phyloP scores from a whole-genome alignment of 2,797 vertebrate genomes.

The Xyrichtys novacula region DNA sequence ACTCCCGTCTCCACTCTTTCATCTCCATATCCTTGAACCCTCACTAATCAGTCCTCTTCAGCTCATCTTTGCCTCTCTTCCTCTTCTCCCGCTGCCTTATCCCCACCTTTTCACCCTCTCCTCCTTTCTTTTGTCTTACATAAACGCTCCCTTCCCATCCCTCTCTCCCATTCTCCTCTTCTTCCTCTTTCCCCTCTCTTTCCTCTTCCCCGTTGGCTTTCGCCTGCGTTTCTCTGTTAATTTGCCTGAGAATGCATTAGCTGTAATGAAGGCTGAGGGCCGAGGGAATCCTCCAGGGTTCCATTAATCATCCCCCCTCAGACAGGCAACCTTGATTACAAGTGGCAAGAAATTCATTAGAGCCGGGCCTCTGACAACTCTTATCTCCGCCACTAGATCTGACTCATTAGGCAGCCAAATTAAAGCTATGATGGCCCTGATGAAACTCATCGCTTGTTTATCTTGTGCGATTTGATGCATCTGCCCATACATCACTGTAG shows the following conservation, averaged over 20 bases:
- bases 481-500: slow-evolving; percentile 90
- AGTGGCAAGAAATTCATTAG: slow-evolving; percentile 99
- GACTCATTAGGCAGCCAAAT: slow-evolving; percentile 98
- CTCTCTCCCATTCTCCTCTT: slow-evolving; percentile 52
- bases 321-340: slow-evolving; percentile 99
- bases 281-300: slow-evolving; percentile 95
- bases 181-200: slow-evolving; percentile 41
- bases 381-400: slow-evolving; percentile 96
- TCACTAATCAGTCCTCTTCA: slow-evolving; percentile 59
- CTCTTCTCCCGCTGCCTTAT: slow-evolving; percentile 23
- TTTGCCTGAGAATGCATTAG: slow-evolving; percentile 93
- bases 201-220: slow-evolving; percentile 77
- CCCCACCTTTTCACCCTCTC: slow-evolving; percentile 28
- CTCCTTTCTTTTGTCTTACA: slow-evolving; percentile 67
- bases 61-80: slow-evolving; percentile 34
- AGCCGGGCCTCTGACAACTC: slow-evolving; percentile 96
- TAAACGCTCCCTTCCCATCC: slow-evolving; percentile 63
- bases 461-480: slow-evolving; percentile 98
- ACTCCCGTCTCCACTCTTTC: slow-evolving; percentile 38
- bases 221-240: slow-evolving; percentile 86
- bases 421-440: slow-evolving; percentile 97
- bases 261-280: slow-evolving; percentile 94
- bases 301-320: slow-evolving; percentile 96
- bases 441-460: slow-evolving; percentile 98
- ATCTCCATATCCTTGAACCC: slow-evolving; percentile 66